Base-by-base conservation (phyloP, 2,888 invertebrate species). In the Rotaria macrura region DNA sequence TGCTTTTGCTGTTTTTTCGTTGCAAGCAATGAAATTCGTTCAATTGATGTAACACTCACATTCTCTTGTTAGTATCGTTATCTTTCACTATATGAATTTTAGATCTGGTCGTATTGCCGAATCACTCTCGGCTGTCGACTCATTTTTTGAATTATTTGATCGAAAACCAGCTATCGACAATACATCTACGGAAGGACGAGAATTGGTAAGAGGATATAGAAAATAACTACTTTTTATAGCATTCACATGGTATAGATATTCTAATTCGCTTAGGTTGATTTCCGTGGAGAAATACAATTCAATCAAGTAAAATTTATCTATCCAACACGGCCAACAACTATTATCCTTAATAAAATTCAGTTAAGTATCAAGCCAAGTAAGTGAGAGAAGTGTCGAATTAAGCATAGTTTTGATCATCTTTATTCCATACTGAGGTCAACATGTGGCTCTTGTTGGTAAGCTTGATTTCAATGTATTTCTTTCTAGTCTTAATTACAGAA, bases 141-240 rank as follows among this genome's bases (percentile, higher is more conserved):
- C n/a, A 6, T 55, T 55, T 23, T 55, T 55, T 55, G 55, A 55
- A 5, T 55, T 55, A n/a, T 55, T 55, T 55, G 55, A 55, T 55
- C 55, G 55, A 55, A 55, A 6, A 55, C 55, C 55, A 14, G n/a
- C 17, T 12, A 55, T 55, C n/a, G 55, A 55, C 23, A 55, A 55
- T 23, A 9, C 1, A 55, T 55, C 55, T 55, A 55, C 23, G 10
- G 20, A 55, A 55, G 55, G 55, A 55, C 17, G 20, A 55, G 25
- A 55, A 55, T 55, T 55, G 55, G 55, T 55, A 55, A 23, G 55
- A n/a, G 20, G n/a, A 55, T 23, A 55, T 20, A 55, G 20, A n/a
- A 88, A 25, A 89, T 89, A 86, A 89, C 90, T 14, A 88, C 88
- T 87, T 89, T 89, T 23, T 40, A 84, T 14, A 47, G 43, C 6